A percentile compares a stretch with the other conserved stretches of the same genome.
Evolutionary conservation across 2,888 invertebrate genomes (phyloP).

Genomic region (Poecilobothrus nobilitatus): DNA sequence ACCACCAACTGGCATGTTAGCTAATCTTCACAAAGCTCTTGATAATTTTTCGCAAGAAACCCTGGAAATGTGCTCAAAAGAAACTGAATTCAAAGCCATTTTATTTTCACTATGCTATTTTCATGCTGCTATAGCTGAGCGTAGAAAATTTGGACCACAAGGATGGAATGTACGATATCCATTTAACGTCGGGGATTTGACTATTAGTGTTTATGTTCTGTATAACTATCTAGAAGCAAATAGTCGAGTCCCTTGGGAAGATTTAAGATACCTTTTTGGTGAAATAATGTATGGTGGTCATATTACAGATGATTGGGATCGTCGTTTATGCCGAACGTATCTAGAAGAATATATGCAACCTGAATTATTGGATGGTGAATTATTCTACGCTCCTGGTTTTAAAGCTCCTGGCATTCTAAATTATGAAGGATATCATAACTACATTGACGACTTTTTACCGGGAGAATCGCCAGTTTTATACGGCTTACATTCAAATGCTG

Average conservation of each 20-base stretch:
- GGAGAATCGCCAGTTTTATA: slow-evolving; percentile 84
- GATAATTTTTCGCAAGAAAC: slow-evolving; percentile 90
- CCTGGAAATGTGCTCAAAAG: slow-evolving; percentile 84
- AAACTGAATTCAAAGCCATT: slow-evolving; percentile 85
- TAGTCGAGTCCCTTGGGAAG: slow-evolving; percentile 85
- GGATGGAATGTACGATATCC: slow-evolving; percentile 56
- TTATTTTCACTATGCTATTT: slow-evolving; percentile 87
- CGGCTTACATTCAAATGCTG: slow-evolving; percentile 89
- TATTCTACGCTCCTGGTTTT: slow-evolving; percentile 74
- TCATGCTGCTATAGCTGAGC: slow-evolving; percentile 87
- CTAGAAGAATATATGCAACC: slow-evolving; percentile 81
- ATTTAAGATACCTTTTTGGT: slow-evolving; percentile 85
- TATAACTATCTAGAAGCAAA: slow-evolving; percentile 87
- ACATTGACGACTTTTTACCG: slow-evolving; percentile 79
- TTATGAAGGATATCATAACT: slow-evolving; percentile 76
- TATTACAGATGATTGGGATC: slow-evolving; percentile 94
- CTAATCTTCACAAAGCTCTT: slow-evolving; percentile 85
- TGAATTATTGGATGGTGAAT: slow-evolving; percentile 78
- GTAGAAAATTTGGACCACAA: slow-evolving; percentile 66
- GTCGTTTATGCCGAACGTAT: slow-evolving; percentile 76
- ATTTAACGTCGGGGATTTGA: slow-evolving; percentile 77
- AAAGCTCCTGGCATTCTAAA: slow-evolving; percentile 81
- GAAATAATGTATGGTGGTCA: slow-evolving; percentile 98
- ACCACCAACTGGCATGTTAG: slow-evolving; percentile 90
- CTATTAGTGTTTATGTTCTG: slow-evolving; percentile 84